Evolutionary conservation across 2,888 invertebrate genomes (phyloP), one percentile per base, ranked within the genome.

Genomic region (Callinectes sapidus): DNA sequence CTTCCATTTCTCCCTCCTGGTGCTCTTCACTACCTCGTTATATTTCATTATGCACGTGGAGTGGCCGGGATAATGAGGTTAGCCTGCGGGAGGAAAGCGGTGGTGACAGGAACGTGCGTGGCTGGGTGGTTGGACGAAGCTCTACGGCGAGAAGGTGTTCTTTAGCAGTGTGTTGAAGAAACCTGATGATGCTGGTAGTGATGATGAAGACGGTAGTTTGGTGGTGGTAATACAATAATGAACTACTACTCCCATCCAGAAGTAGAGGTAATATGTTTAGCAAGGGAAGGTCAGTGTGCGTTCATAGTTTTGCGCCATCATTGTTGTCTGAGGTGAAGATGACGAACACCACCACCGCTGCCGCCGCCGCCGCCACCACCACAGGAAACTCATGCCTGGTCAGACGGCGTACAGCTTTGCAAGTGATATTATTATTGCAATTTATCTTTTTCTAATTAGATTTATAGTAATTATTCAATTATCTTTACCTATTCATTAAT

Each of bases 11-110:
- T 18, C 71, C 71, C 71, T 71, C n/a, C 23, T 71, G n/a, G 23
- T 71, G 71, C 71, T 71, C 71, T 71, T 71, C n/a, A n/a, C n/a
- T 71, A n/a, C 71, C 71, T 71, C 71, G n/a, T 71, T 71, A 71
- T 71, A 71, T 71, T 71, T 71, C 71, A n/a, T 71, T 71, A 71
- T 71, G 71, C n/a, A 71, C 28, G 71, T 71, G 23, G 28, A 71
- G 23, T 23, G 71, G 71, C 71, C 71, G n/a, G n/a, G n/a, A n/a
- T n/a, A 71, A 71, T 71, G 71, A 71, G 71, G 71, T 71, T 71
- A 71, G n/a, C 71, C n/a, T 3, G 54, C 18, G n/a, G 42, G 42
- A 87, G 23, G 28, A 14, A 2, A 28, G 87, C 18, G 54, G 28
- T 18, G 48, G 18, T 18, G n/a, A 71, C n/a, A 23, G 71, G n/a